Evolutionary conservation across 2,888 invertebrate species (phyloP).

Genomic region (Mesorhabditis spiculigera): DNA sequence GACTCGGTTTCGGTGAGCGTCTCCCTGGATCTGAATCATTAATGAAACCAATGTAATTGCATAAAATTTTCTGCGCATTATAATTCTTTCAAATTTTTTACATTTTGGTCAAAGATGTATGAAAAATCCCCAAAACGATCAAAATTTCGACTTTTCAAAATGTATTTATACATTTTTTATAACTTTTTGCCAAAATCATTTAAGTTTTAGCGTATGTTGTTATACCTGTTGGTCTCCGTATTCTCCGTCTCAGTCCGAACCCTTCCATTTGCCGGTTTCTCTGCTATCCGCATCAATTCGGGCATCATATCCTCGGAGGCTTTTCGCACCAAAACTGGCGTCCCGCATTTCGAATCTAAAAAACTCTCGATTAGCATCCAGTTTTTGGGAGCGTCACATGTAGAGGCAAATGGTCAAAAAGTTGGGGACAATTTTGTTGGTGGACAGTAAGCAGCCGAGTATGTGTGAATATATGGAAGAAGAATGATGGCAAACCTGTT

Average conservation of each 20-base stretch:
- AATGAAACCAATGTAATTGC: too few relatives aligned
- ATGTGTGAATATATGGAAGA: background rate
- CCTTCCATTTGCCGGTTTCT: background rate
- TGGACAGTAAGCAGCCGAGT: background rate
- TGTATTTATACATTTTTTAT: too few relatives aligned
- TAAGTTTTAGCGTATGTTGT: too few relatives aligned
- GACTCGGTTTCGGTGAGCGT: conserved; percentile 1
- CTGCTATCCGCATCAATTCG: background rate
- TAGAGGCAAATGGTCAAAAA: background rate
- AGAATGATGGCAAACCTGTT: background rate
- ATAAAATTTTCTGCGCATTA: too few relatives aligned
- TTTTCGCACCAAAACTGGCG: conserved; percentile 6
- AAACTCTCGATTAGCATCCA: too few relatives aligned
- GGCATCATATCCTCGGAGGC: background rate
- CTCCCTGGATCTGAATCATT: background rate
- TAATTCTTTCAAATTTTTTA: too few relatives aligned
- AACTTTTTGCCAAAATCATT: too few relatives aligned
- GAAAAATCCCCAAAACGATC: too few relatives aligned
- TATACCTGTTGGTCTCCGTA: background rate
- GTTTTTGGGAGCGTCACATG: too few relatives aligned
- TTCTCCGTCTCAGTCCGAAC: background rate
- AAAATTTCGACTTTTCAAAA: too few relatives aligned
- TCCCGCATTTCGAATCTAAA: background rate
- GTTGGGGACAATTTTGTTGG: background rate
- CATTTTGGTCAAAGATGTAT: too few relatives aligned